These are phyloP conservation scores for Geodia barretti DNA, from an alignment of 37 sponge, comb jelly and placozoan species.

Conservation along the genomic window DNA sequence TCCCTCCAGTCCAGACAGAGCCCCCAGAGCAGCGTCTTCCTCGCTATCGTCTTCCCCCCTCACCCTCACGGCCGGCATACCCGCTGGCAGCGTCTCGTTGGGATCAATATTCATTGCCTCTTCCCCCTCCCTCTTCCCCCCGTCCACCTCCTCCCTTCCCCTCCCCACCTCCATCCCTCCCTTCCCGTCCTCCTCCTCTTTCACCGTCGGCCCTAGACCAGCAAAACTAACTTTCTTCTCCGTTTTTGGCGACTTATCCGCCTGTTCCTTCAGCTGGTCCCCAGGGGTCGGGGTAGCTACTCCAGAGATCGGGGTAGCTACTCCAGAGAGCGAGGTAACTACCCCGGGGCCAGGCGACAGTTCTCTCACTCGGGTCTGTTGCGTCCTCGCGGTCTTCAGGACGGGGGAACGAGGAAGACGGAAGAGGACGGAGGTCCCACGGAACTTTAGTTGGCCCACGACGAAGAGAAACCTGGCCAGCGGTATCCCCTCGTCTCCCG, in stretches of 20 bases:
- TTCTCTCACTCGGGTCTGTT: background rate
- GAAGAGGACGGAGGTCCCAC: conserved; percentile 90
- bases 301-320: background rate
- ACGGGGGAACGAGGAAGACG: conserved; percentile 79
- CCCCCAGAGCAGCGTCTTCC: background rate
- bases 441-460: conserved; percentile 91
- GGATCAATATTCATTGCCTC: background rate
- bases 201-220: background rate
- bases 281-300: background rate
- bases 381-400: background rate
- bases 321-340: background rate
- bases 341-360: background rate
- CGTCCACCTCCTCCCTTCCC: background rate
- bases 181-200: background rate
- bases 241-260: background rate
- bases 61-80: background rate
- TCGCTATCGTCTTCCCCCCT: background rate
- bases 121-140: background rate
- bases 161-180: background rate
- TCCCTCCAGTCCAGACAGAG: background rate
- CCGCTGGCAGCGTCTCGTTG: background rate
- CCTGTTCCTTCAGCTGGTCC: background rate
- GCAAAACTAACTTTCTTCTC: background rate
- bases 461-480: conserved; percentile 66
- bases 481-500: conserved; percentile 38